A percentile compares a stretch with the other conserved stretches of the same genome.
phyloP scores from a whole-genome alignment of 2,888 invertebrate genomes.

The Andrena hattorfiana region DNA sequence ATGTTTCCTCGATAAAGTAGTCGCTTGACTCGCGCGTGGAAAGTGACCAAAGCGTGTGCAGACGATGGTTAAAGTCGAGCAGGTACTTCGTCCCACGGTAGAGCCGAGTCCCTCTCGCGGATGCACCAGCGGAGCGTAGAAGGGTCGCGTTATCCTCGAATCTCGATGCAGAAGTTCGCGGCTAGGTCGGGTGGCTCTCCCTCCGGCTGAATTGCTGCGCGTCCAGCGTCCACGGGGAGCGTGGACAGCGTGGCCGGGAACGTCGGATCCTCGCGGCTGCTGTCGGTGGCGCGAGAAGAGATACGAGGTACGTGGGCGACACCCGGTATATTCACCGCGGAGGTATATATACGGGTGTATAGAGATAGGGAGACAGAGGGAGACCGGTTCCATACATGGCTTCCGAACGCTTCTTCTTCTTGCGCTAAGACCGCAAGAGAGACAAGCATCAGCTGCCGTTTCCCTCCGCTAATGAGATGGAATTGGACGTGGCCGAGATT shows the following conservation, averaged over 20 bases:
- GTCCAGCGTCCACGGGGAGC: not conserved
- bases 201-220: constrained; percentile 15
- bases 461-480: constrained; percentile 85
- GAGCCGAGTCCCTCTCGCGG: constrained; percentile 28
- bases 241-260: constrained; percentile 46
- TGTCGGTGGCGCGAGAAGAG: constrained; percentile 66
- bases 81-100: constrained; percentile 20
- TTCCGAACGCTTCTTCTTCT: constrained; percentile 84
- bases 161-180: constrained; percentile 58
- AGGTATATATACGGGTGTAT: constrained; percentile 74
- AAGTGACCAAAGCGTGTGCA: not conserved
- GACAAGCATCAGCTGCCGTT: constrained; percentile 85
- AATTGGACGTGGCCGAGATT: constrained; percentile 85
- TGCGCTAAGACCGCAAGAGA: constrained; percentile 81
- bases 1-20: too few relatives aligned
- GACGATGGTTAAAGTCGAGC: not conserved
- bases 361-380: constrained; percentile 79
- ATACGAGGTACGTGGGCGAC: constrained; percentile 77
- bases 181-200: constrained; percentile 40
- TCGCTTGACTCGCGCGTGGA: too few relatives aligned
- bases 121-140: constrained; percentile 23
- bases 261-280: constrained; percentile 53
- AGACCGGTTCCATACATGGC: constrained; percentile 85
- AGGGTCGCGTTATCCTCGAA: constrained; percentile 62
- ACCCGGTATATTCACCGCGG: constrained; percentile 79